A percentile compares a stretch with the other conserved stretches of the same genome.
phyloP scores from a whole-genome alignment of 2,797 vertebrate species.

The Pterois miles region DNA sequence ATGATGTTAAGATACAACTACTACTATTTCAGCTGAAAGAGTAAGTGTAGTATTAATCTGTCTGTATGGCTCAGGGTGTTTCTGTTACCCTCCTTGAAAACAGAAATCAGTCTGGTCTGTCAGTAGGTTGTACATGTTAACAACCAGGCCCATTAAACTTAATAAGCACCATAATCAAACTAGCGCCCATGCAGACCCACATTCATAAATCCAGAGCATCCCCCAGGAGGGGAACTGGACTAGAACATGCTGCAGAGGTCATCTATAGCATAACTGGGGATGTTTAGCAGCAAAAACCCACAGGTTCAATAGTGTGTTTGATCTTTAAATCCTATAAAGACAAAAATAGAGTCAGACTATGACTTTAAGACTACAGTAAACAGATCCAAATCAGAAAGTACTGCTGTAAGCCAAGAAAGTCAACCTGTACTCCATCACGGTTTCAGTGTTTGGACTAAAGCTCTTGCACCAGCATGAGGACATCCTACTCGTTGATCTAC shows the following conservation, averaged over 20 bases:
- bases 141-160: constrained; percentile 47
- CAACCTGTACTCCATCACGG: constrained; percentile 39
- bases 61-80: neutral
- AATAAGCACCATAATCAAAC: constrained; percentile 64
- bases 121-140: constrained; percentile 27
- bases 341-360: neutral
- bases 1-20: neutral
- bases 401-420: constrained; percentile 37
- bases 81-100: neutral
- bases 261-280: neutral
- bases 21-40: neutral
- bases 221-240: constrained; percentile 33
- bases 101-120: neutral
- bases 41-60: neutral
- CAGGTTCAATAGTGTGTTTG: neutral
- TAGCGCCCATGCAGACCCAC: constrained; percentile 39
- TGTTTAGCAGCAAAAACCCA: neutral
- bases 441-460: constrained; percentile 34
- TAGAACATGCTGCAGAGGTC: constrained; percentile 9
- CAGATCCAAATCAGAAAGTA: constrained; percentile 10
- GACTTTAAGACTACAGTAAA: constrained; percentile 13
- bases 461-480: constrained; percentile 26
- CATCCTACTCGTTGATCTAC: constrained; percentile 15
- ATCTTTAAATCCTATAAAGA: neutral
- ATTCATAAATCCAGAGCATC: constrained; percentile 20